Evolutionary conservation across 2,888 invertebrate genomes (phyloP), one percentile per base, ranked within the genome.

Genomic region (Eugnorisma glareosa): DNA sequence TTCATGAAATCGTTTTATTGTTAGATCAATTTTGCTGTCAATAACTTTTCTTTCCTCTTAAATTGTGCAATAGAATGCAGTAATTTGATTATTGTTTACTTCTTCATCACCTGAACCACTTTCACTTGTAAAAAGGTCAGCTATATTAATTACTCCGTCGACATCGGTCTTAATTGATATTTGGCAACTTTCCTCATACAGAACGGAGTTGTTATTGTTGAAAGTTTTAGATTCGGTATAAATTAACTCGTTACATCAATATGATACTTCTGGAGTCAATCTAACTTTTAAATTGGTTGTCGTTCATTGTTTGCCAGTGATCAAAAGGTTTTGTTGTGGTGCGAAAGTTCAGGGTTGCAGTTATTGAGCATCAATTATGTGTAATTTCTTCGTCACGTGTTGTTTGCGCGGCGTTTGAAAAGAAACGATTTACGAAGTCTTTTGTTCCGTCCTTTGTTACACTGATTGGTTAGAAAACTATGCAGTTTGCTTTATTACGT

Each of bases 151-250:
- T 74, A 75, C 75, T 75, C 24, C 48, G 75, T 51, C 74, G 48
- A 74, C 73, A 77, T 70, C 66, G 64, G 59, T 73, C 67, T 79
- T 85, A 85, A 88, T 88, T 88, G 86, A 67, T 84, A 82, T 86
- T 88, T 87, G 85, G 86, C 88, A 87, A 82, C 85, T 83, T 78
- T 83, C 78, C 79, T 80, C 68, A 75, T 80, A 69, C 75, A 70
- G 72, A 70, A 72, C 69, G 31, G 72, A 72, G 73, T 74, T 70
- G 72, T 83, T 85, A 75, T 77, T 77, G 77, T 83, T 66, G 57
- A 69, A 79, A 81, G 87, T 87, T 68, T 73, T 57, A 73, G 77
- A 84, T 43, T 75, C 67, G 61, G 76, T 51, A 57, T 87, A 77
- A 82, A 82, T 82, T 84, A 77, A 79, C 64, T 86, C 48, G 61